Percentiles rank a stretch among this genome's conserved stretches.
These are phyloP conservation scores for Microcebus griseorufus DNA, from an alignment of 2,113 vertebrate genomes.

Conservation along the genomic window DNA sequence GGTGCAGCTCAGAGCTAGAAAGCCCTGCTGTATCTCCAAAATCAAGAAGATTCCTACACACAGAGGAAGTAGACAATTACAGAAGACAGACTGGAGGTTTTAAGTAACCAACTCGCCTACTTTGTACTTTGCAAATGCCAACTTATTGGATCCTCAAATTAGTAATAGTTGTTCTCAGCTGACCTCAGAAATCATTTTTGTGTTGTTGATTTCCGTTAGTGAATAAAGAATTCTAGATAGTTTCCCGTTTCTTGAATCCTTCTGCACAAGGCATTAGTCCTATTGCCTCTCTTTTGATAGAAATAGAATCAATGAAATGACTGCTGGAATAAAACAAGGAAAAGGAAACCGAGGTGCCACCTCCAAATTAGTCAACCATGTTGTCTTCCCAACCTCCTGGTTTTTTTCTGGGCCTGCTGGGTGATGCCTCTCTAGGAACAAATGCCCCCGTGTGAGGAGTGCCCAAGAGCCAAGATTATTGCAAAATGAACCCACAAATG, in stretches of 20 bases:
- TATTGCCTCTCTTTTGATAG: neutral
- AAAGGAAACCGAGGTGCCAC: neutral
- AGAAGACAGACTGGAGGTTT: neutral
- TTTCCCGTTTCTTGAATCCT: neutral
- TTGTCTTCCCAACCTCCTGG: neutral
- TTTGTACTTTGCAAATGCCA: neutral
- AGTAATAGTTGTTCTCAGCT: neutral
- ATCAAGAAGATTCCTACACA: neutral
- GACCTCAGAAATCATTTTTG: neutral
- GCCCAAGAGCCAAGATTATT: neutral
- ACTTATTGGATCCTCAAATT: neutral
- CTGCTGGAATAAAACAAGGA: neutral
- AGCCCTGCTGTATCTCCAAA: neutral
- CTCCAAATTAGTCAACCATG: neutral
- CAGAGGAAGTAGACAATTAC: neutral
- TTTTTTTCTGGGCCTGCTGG: neutral
- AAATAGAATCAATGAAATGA: neutral
- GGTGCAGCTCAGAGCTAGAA: neutral
- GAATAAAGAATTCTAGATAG: neutral
- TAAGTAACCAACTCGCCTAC: neutral
- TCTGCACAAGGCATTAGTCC: neutral
- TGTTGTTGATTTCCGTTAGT: neutral
- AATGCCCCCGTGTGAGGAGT: neutral
- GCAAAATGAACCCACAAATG: neutral
- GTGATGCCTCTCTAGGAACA: neutral